A percentile compares a stretch with the other conserved stretches of the same genome.
phyloP scores from a whole-genome alignment of 2,888 invertebrate species.

The Watsonalla binaria region DNA sequence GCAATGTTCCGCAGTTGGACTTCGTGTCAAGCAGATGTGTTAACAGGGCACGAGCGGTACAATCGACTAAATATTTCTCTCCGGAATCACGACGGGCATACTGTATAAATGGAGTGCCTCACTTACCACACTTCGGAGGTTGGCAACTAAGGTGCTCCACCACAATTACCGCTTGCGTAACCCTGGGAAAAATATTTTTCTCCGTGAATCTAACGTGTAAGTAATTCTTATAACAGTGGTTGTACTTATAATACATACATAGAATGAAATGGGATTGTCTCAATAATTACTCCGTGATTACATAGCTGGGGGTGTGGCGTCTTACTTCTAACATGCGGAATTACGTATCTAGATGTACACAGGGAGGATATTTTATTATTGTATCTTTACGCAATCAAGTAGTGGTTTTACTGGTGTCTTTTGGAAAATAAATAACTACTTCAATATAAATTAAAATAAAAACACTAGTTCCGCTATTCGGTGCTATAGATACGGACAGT shows the following conservation, averaged over 20 bases:
- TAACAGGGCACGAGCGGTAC: constrained; percentile 71
- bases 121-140: constrained; percentile 78
- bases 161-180: constrained; percentile 79
- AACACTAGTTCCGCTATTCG: constrained; percentile 66
- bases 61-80: constrained; percentile 79
- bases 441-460: constrained; percentile 47
- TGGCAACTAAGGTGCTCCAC: constrained; percentile 79
- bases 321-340: constrained; percentile 67
- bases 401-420: constrained; percentile 45
- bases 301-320: constrained; percentile 55
- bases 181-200: constrained; percentile 79
- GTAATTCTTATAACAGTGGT: constrained; percentile 69
- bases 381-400: constrained; percentile 41
- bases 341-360: constrained; percentile 43
- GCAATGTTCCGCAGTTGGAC: constrained; percentile 71
- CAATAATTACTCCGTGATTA: constrained; percentile 53
- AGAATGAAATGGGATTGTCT: constrained; percentile 38
- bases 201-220: constrained; percentile 79
- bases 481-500: constrained; percentile 47
- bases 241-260: constrained; percentile 53
- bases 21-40: constrained; percentile 64
- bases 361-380: constrained; percentile 43
- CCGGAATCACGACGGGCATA: constrained; percentile 77
- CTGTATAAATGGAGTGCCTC: constrained; percentile 77
- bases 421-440: constrained; percentile 49